phyloP scores from a whole-genome alignment of 92 coral and sea anemone genomes.

The Plumapathes pennacea region DNA sequence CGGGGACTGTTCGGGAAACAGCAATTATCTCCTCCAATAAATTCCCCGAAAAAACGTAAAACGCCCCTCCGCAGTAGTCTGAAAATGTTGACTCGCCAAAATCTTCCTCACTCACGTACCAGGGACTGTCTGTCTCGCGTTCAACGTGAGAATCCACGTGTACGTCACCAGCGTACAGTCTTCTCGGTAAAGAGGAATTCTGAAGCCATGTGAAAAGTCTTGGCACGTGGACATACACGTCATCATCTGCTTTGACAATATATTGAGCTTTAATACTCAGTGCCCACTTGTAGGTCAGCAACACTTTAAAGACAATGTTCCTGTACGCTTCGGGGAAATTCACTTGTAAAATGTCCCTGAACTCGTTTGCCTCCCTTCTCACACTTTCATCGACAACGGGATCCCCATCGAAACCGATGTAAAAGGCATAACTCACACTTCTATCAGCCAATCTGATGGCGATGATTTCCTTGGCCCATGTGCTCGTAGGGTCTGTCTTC shows the following conservation, averaged over 20 bases:
- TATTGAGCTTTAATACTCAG: conserved; percentile 14
- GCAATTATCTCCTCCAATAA: conserved; percentile 11
- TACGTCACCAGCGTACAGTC: conserved; percentile 47
- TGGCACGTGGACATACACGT: conserved; percentile 41
- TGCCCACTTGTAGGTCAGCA: conserved; percentile 37
- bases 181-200: conserved; percentile 2
- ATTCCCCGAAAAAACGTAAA: conserved; percentile 30
- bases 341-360: conserved; percentile 25
- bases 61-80: conserved; percentile 47
- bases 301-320: conserved; percentile 26
- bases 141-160: conserved; percentile 30
- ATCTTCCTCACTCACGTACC: conserved; percentile 39
- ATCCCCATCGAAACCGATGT: no score
- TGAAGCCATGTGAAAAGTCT: conserved; percentile 33
- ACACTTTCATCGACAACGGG: no score
- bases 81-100: conserved; percentile 34
- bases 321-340: conserved; percentile 15
- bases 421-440: no score
- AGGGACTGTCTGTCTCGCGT: conserved; percentile 10
- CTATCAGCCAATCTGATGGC: no score
- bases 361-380: conserved; percentile 12
- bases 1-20: background rate
- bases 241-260: conserved; percentile 47
- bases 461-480: no score
- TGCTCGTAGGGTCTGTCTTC: no score